phyloP scores from a whole-genome alignment of 37 sponge, comb jelly and placozoan genomes.

The Spongilla lacustris region DNA sequence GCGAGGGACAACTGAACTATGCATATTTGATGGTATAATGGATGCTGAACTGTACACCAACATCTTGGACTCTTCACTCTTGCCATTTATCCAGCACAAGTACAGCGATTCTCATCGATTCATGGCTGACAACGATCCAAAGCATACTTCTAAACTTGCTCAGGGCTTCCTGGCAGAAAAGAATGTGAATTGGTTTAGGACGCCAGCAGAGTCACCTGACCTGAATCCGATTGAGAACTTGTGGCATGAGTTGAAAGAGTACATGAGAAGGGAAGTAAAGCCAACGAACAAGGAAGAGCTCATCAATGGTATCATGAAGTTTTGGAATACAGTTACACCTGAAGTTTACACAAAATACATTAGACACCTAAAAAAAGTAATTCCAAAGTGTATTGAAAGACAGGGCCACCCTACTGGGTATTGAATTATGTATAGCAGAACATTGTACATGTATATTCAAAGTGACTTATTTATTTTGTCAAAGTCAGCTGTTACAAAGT shows the following conservation, averaged over 20 bases:
- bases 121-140: slow-evolving; percentile 44
- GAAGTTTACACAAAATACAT: slow-evolving; percentile 13
- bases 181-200: slow-evolving; percentile 34
- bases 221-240: slow-evolving; percentile 30
- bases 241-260: slow-evolving; percentile 44
- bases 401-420: too few relatives aligned
- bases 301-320: slow-evolving; percentile 12
- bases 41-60: not conserved
- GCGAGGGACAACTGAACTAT: slow-evolving; percentile 12
- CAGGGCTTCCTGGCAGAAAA: not conserved
- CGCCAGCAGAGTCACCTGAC: slow-evolving; percentile 34
- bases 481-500: too few relatives aligned
- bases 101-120: slow-evolving; percentile 19
- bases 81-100: slow-evolving; percentile 14
- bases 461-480: too few relatives aligned
- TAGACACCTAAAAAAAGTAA: slow-evolving; percentile 10
- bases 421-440: too few relatives aligned
- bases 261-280: slow-evolving; percentile 20
- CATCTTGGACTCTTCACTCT: slow-evolving; percentile 7
- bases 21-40: slow-evolving; percentile 52
- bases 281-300: slow-evolving; percentile 18
- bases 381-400: slow-evolving; percentile 11
- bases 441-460: too few relatives aligned
- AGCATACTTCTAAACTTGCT: slow-evolving; percentile 16
- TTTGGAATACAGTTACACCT: slow-evolving; percentile 28